A percentile compares a stretch with the other conserved stretches of the same genome.
Evolutionary conservation across 2,888 invertebrate species (phyloP).

Genomic region (Macaria notata): DNA sequence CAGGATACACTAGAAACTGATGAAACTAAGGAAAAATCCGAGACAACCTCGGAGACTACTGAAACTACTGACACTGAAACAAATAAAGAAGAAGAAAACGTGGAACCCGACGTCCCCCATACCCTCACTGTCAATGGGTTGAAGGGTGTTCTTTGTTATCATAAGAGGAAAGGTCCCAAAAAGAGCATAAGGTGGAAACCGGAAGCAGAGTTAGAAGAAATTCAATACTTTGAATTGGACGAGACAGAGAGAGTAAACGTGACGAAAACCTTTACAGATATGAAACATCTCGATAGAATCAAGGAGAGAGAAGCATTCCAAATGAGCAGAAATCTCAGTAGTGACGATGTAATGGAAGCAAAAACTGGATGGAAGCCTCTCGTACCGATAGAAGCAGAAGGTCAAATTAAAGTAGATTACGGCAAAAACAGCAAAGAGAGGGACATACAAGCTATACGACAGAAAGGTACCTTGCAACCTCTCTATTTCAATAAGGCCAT

Average conservation of each 20-base stretch:
- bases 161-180: conserved; percentile 89
- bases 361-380: conserved; percentile 89
- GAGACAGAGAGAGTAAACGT: conserved; percentile 98
- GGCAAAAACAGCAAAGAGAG: conserved; percentile 93
- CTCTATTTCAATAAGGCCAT: conserved; percentile 90
- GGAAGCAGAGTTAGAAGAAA: conserved; percentile 89
- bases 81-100: conserved; percentile 60
- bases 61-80: conserved; percentile 45
- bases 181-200: conserved; percentile 92
- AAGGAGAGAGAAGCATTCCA: conserved; percentile 93
- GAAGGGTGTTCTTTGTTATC: conserved; percentile 88
- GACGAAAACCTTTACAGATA: conserved; percentile 93
- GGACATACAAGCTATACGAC: conserved; percentile 92
- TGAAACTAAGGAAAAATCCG: conserved; percentile 78
- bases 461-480: conserved; percentile 91
- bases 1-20: conserved; percentile 93
- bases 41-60: conserved; percentile 49
- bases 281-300: conserved; percentile 94
- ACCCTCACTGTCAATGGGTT: conserved; percentile 82
- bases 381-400: conserved; percentile 85
- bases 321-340: conserved; percentile 88
- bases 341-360: conserved; percentile 92
- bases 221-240: conserved; percentile 96
- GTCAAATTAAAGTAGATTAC: conserved; percentile 84
- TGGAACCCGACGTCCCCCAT: conserved; percentile 64